phyloP scores from a whole-genome alignment of 2,113 vertebrate genomes.

The Etia nguti region DNA sequence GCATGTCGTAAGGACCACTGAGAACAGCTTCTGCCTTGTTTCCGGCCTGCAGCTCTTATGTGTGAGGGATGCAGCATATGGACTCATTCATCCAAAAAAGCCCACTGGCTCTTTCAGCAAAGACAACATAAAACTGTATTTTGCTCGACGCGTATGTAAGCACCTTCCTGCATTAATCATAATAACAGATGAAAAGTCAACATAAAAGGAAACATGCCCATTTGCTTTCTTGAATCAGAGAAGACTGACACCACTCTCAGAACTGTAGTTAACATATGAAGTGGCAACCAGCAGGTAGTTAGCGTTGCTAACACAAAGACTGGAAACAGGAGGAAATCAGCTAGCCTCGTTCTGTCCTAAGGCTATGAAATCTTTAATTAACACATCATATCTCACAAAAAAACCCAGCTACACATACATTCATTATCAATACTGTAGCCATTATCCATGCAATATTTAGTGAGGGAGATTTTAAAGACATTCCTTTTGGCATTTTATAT shows the following conservation, averaged over 20 bases:
- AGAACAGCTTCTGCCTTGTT: conserved; percentile 49
- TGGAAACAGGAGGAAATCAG: background rate
- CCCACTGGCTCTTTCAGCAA: conserved; percentile 28
- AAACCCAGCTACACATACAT: background rate
- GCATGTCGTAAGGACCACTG: conserved; percentile 24
- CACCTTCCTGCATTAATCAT: background rate
- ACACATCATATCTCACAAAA: background rate
- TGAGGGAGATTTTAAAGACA: background rate
- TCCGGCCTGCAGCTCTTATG: conserved; percentile 56
- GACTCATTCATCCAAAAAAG: conserved; percentile 59
- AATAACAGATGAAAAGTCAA: background rate
- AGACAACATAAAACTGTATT: conserved; percentile 26
- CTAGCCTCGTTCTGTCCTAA: background rate
- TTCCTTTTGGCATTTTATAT: background rate
- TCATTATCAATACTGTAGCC: background rate
- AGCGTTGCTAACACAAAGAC: background rate
- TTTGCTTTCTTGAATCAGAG: background rate
- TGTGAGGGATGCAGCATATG: conserved; percentile 67
- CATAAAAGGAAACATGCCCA: background rate
- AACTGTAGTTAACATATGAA: background rate
- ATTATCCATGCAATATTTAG: background rate
- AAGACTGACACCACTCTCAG: background rate
- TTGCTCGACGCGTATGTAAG: background rate
- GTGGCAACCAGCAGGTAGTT: background rate
- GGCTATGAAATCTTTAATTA: background rate